Evolutionary conservation across 64 coral and sea anemone species (phyloP).

Genomic region (Exaiptasia diaphana): DNA sequence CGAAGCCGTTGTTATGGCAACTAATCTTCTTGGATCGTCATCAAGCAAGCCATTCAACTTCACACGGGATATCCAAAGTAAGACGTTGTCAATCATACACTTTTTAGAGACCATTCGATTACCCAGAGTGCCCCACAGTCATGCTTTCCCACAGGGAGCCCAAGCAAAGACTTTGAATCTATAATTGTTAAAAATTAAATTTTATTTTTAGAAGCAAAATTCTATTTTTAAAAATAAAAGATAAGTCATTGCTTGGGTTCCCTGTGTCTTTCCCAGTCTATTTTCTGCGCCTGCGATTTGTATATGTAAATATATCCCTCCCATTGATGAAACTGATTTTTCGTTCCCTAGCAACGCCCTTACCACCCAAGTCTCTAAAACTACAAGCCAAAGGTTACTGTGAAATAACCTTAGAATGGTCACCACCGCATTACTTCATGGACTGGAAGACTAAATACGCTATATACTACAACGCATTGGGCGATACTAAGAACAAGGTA

Average conservation of each 20-base stretch:
- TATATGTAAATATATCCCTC: too few relatives aligned
- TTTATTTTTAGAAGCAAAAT: too few relatives aligned
- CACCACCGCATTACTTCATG: neutral
- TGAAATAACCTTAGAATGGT: neutral
- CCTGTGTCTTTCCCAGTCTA: too few relatives aligned
- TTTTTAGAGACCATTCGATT: too few relatives aligned
- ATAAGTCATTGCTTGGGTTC: too few relatives aligned
- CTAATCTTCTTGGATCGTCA: neutral
- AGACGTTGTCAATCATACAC: too few relatives aligned
- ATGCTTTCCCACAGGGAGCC: too few relatives aligned
- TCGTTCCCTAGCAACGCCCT: neutral
- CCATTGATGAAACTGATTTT: neutral
- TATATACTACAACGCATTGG: neutral
- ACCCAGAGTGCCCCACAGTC: too few relatives aligned
- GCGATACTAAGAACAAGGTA: neutral
- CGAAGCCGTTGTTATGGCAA: neutral
- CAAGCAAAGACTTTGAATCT: too few relatives aligned
- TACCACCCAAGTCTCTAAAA: neutral
- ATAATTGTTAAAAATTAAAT: too few relatives aligned
- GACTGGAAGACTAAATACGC: neutral
- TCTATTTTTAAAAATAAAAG: too few relatives aligned
- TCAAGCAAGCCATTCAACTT: neutral
- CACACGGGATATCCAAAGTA: neutral
- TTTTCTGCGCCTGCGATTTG: too few relatives aligned
- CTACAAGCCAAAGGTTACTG: neutral